A percentile compares a stretch with the other conserved stretches of the same genome.
These are phyloP conservation scores for Tribolium castaneum DNA, from an alignment of 1,140 invertebrate species.

Conservation along the genomic window DNA sequence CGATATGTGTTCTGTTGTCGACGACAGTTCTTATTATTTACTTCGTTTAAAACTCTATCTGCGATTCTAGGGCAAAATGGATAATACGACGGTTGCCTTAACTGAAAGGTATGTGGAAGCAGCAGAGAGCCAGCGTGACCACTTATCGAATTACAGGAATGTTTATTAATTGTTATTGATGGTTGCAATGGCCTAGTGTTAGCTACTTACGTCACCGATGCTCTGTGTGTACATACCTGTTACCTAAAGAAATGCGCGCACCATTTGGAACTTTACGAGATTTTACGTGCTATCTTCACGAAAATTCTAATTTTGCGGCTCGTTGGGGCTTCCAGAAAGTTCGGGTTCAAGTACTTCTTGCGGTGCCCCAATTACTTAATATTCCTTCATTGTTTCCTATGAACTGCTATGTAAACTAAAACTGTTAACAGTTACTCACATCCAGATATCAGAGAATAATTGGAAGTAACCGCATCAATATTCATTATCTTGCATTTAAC, in stretches of 20 bases:
- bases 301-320: not conserved
- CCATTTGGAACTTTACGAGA: not conserved
- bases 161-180: constrained; percentile 34
- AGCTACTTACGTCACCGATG: constrained; percentile 41
- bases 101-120: constrained; percentile 47
- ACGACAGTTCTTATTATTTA: constrained; percentile 50
- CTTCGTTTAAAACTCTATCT: constrained; percentile 47
- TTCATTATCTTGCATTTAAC: constrained; percentile 2
- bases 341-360: not conserved
- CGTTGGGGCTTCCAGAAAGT: not conserved
- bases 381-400: constrained; percentile 16
- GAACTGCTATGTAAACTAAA: constrained; percentile 22
- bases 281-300: not conserved
- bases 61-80: constrained; percentile 49
- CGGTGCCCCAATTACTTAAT: constrained; percentile 21
- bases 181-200: constrained; percentile 45
- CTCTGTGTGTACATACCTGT: constrained; percentile 38
- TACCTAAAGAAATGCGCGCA: constrained; percentile 28
- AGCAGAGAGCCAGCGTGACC: not conserved
- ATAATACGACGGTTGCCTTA: constrained; percentile 47
- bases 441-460: constrained; percentile 10
- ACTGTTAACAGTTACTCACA: constrained; percentile 26
- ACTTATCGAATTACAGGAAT: constrained; percentile 2
- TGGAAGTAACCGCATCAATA: not conserved
- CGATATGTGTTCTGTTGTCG: constrained; percentile 53